phyloP scores from a whole-genome alignment of 2,888 invertebrate genomes.

The Tolmerus cingulatus region DNA sequence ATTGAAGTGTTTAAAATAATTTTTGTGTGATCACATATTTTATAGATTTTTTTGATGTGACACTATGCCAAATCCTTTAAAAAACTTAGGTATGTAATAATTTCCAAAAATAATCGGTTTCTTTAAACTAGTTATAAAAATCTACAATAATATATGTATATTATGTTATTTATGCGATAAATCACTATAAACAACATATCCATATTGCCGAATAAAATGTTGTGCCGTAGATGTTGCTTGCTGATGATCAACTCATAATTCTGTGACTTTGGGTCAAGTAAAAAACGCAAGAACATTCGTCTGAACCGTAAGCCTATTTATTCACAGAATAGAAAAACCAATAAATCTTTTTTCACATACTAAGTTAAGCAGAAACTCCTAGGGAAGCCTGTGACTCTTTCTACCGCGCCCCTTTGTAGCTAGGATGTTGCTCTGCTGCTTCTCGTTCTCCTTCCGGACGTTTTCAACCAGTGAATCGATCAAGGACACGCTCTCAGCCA shows the following conservation, averaged over 20 bases:
- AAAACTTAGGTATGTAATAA: no score
- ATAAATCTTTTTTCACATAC: background rate
- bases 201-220: no score
- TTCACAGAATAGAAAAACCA: conserved; percentile 7
- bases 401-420: conserved; percentile 37
- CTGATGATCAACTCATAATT: background rate
- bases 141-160: no score
- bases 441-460: conserved; percentile 47
- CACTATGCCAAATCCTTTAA: no score
- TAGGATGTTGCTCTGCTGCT: background rate
- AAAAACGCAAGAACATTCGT: background rate
- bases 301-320: background rate
- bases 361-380: background rate
- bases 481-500: conserved; percentile 52
- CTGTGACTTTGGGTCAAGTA: background rate
- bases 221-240: no score
- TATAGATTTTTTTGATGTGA: no score
- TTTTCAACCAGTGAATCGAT: conserved; percentile 47
- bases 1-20: no score
- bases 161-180: no score
- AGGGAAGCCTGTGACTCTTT: conserved; percentile 50
- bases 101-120: no score
- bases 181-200: no score
- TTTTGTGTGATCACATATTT: no score
- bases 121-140: no score